These are phyloP conservation scores for Microtus montanus DNA, from an alignment of 2,113 vertebrate genomes.

Conservation along the genomic window DNA sequence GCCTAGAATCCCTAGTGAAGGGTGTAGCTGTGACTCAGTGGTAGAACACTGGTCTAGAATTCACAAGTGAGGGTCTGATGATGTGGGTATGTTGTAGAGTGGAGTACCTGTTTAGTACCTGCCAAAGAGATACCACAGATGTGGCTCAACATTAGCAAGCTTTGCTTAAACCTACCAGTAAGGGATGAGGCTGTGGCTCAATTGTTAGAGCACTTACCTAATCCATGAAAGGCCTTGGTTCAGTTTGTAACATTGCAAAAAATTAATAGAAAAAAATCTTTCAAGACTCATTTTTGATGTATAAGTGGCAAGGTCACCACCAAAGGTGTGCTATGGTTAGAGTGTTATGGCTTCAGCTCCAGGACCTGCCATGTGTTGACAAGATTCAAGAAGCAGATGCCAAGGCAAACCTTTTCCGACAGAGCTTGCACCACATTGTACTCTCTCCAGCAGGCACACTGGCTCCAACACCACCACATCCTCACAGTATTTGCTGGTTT, in stretches of 20 bases:
- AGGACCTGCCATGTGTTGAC: not conserved
- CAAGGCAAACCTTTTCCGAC: not conserved
- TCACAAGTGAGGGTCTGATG: not conserved
- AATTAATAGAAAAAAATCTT: not conserved
- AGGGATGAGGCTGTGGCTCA: not conserved
- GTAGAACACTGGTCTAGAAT: not conserved
- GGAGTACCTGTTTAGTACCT: not conserved
- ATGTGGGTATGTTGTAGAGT: not conserved
- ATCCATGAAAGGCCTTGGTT: not conserved
- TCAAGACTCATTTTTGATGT: not conserved
- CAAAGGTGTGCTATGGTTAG: not conserved
- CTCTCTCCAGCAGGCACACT: too few relatives aligned
- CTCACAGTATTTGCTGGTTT: not conserved
- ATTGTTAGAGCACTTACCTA: not conserved
- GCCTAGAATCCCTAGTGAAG: not conserved
- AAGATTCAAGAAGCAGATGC: not conserved
- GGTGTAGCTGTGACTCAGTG: not conserved
- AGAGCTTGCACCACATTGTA: too few relatives aligned
- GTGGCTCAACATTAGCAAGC: not conserved
- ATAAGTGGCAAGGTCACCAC: too few relatives aligned
- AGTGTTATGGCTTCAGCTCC: not conserved
- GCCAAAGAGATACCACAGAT: not conserved
- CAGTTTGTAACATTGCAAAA: not conserved
- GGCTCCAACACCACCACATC: not conserved
- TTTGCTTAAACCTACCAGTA: not conserved